Evolutionary conservation across 1,140 invertebrate genomes (phyloP), one percentile per base, ranked within the genome.

Genomic region (Colletes gigas): DNA sequence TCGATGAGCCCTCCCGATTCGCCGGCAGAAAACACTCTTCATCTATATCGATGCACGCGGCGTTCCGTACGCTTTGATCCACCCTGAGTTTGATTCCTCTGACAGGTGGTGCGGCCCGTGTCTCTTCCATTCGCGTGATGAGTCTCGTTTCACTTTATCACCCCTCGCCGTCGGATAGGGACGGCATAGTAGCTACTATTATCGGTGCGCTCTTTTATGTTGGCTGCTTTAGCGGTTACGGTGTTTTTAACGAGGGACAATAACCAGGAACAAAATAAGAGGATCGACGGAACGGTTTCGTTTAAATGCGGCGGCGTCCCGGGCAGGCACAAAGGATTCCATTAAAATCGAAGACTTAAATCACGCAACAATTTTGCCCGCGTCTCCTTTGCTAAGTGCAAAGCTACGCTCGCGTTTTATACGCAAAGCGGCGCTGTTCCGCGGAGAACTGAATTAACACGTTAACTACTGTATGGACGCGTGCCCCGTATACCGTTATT

Each of bases 141-240:
- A 83, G 75, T 70, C 80, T 85, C 84, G 81, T 86, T 85, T 85
- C 75, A 68, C 75, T 86, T 85, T 85, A 86, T 85, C 80, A 79
- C 83, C 71, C 80, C 62, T 63, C 83, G 57, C 79, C 57, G 68
- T 69, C 63, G 4, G 44, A 72, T 50, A 66, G 71, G 47, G 73
- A 21, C 77, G 21, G 66, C 41, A 30, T 54, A 57, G 41, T 19
- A 52, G 55, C 71, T 70, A 70, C 62, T 76, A 81, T 85, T 72
- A 84, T 76, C 69, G 21, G 44, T 52, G 47, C 44, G 66, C 67
- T 68, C 78, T 85, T 85, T 85, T 81, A 85, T 50, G 72, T 21
- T 62, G 70, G 50, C 52, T 65, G 76, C 62, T 69, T 66, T 44
- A 41, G 47, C 55, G 57, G 76, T 52, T 71, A 52, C 44, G 66